Evolutionary conservation across 2,797 vertebrate species (phyloP), one percentile per base, ranked within the genome.

Genomic region (Podarcis lilfordi): DNA sequence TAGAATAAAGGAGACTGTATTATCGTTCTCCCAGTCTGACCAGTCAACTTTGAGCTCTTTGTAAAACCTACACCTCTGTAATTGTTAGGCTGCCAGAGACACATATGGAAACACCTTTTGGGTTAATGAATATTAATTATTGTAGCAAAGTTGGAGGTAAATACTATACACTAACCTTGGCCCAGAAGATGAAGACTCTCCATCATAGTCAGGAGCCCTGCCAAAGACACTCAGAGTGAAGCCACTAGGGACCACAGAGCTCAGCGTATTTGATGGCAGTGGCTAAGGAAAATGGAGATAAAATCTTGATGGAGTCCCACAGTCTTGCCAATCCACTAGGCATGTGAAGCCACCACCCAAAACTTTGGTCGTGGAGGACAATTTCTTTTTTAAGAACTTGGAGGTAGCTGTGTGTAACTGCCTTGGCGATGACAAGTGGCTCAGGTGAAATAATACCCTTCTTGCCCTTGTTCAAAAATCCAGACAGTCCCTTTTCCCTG

Each of bases 241-340:
- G 25, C 0, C 75, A 83, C 2, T 23, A 59, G 84, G 79, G 80
- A 76, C 8, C 88, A 76, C 4, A 71, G 25, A 80, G 81, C n/a
- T 25, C 9, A 86, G 75, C 0, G 1, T 8, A 0, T 27, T 78
- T 66, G 78, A 40, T 27, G 29, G 76, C 77, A 32, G 25, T 10
- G 32, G 61, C 29, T 32, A 71, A 35, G 15, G 82, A 88, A 89
- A 85, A 43, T n/a, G 80, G 68, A 27, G 86, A 91, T 90, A 89
- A 0, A 61, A 50, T 4, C 68, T 66, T 86, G 75, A 43, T 85
- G 81, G 8, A 77, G 7, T 29, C 7, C 40, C 13, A 1, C 0
- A 86, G 17, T 45, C 76, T 64, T 89, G n/a, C 5, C 74, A 86
- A 37, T 29, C 64, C 17, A 91, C 27, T n/a, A 2, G 25, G 89